phyloP scores from a whole-genome alignment of 2,797 vertebrate genomes.

The Malurus splendens region DNA sequence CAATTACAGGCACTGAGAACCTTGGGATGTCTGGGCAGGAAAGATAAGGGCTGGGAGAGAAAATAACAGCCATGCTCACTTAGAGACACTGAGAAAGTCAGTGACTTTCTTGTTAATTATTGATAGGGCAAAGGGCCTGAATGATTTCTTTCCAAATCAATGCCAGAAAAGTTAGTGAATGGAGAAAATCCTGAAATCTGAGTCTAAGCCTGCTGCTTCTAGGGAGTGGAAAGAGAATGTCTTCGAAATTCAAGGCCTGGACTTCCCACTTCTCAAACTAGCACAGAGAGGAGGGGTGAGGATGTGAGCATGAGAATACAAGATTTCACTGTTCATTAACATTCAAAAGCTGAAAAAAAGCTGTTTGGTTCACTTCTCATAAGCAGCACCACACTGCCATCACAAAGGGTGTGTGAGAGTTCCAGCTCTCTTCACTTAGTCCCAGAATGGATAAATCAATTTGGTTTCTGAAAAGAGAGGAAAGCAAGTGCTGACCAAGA shows the following conservation, averaged over 20 bases:
- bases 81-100: not conserved
- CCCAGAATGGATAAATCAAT: not conserved
- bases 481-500: not conserved
- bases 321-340: not conserved
- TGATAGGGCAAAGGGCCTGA: not conserved
- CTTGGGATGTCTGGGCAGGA: slow-evolving; percentile 3
- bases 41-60: slow-evolving; percentile 35
- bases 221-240: not conserved
- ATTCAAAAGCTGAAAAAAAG: not conserved
- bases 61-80: not conserved
- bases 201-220: not conserved
- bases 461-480: not conserved
- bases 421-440: not conserved
- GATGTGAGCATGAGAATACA: not conserved
- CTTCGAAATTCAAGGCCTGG: not conserved
- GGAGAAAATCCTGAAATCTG: not conserved
- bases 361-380: not conserved
- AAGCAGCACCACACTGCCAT: not conserved
- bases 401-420: not conserved
- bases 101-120: slow-evolving; percentile 22
- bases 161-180: not conserved
- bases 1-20: slow-evolving; percentile 6
- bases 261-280: not conserved
- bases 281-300: not conserved
- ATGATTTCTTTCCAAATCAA: slow-evolving; percentile 10